phyloP scores from a whole-genome alignment of 1,140 invertebrate genomes.

The Melitaea cinxia region DNA sequence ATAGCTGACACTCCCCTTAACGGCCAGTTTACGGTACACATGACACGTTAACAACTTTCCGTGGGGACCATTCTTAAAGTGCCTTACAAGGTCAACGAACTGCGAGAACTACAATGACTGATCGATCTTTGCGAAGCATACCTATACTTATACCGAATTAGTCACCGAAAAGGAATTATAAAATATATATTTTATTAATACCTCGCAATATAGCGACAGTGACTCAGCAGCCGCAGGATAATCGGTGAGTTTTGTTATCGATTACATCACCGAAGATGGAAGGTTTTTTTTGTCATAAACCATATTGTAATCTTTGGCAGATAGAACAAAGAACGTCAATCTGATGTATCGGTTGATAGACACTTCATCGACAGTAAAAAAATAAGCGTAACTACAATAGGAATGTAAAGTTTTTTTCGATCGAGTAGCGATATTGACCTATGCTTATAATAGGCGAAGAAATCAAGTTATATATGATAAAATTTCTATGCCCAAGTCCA shows the following conservation, averaged over 20 bases:
- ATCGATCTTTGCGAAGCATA: slow-evolving; percentile 31
- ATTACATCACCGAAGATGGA: slow-evolving; percentile 56
- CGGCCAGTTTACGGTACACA: slow-evolving; percentile 13
- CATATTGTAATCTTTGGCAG: slow-evolving; percentile 30
- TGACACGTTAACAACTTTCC: slow-evolving; percentile 46
- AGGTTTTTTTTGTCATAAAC: slow-evolving; percentile 49
- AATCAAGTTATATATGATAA: slow-evolving; percentile 18
- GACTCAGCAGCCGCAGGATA: slow-evolving; percentile 45
- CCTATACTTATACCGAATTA: slow-evolving; percentile 51
- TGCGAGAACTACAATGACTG: not conserved
- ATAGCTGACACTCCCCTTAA: slow-evolving; percentile 27
- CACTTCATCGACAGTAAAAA: slow-evolving; percentile 32
- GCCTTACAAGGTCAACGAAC: slow-evolving; percentile 47
- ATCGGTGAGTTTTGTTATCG: slow-evolving; percentile 55
- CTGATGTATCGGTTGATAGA: slow-evolving; percentile 36
- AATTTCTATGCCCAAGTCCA: slow-evolving; percentile 33
- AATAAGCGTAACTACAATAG: slow-evolving; percentile 6
- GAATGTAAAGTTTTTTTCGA: slow-evolving; percentile 12
- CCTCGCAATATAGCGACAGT: slow-evolving; percentile 32
- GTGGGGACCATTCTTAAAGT: slow-evolving; percentile 42
- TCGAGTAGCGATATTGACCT: slow-evolving; percentile 11
- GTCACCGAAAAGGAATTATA: slow-evolving; percentile 59
- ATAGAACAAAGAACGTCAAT: slow-evolving; percentile 38
- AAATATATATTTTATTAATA: slow-evolving; percentile 42
- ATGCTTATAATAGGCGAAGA: not conserved